phyloP scores from a whole-genome alignment of 2,888 invertebrate species.

The Agapostemon virescens region DNA sequence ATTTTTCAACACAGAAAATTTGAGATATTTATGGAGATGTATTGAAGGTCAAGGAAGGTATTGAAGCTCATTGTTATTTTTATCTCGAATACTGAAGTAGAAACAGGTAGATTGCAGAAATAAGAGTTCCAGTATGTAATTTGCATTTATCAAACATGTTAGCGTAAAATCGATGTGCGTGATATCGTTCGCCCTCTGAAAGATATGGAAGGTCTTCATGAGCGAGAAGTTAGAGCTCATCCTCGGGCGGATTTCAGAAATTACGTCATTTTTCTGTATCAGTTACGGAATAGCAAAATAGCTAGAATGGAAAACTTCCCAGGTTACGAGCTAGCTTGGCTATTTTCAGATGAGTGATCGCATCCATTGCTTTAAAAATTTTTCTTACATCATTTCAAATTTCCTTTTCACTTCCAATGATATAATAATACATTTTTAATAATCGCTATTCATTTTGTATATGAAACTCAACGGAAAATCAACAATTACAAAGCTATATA shows the following conservation, averaged over 20 bases:
- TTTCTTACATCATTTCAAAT: neutral
- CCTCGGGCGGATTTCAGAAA: conserved; percentile 17
- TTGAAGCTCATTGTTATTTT: too few relatives aligned
- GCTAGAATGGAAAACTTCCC: conserved; percentile 11
- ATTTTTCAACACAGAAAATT: too few relatives aligned
- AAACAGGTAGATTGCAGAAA: neutral
- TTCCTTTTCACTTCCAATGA: neutral
- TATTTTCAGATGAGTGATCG: neutral
- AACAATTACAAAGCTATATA: too few relatives aligned
- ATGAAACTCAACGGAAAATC: too few relatives aligned
- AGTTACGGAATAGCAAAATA: conserved; percentile 1
- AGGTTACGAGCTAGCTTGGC: neutral
- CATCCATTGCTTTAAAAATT: neutral
- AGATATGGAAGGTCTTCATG: conserved; percentile 34
- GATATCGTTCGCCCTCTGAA: neutral
- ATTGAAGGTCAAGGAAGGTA: too few relatives aligned
- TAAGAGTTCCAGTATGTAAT: neutral
- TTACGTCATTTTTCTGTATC: conserved; percentile 34
- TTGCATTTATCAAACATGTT: conserved; percentile 21
- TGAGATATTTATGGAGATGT: too few relatives aligned
- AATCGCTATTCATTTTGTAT: too few relatives aligned
- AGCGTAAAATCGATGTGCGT: conserved; percentile 23
- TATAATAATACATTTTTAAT: too few relatives aligned
- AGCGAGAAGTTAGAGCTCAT: conserved; percentile 17
- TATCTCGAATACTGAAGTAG: too few relatives aligned